Evolutionary conservation across 2,797 vertebrate genomes (phyloP), one percentile per base, ranked within the genome.

Genomic region (Neosalanx taihuensis): DNA sequence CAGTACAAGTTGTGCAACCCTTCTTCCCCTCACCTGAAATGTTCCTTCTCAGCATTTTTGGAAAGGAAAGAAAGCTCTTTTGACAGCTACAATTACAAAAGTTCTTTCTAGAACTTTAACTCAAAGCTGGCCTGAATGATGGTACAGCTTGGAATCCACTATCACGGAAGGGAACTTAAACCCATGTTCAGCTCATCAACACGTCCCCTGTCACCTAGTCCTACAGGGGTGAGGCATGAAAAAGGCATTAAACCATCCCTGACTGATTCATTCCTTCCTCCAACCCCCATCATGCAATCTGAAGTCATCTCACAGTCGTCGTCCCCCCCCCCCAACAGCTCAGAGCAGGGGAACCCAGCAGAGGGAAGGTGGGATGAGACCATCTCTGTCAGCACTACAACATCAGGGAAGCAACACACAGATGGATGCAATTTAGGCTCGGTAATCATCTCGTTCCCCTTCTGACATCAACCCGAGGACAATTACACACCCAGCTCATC

Each of bases 381-480:
- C 17, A 20, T 74, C 64, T 73, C 79, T 84, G 81, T 86, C 83
- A 80, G 79, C 83, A 66, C 78, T 17, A n/a, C 62, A 59, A n/a
- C 64, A 46, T 79, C 79, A 79, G 62, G 7, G 63, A 69, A 17
- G 17, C 69, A 41, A 62, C 29, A 4, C 59, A 67, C 85, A 88
- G 67, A 82, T 88, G 85, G 83, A 84, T 79, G 65, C 46, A 72
- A 84, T 88, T 86, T 84, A 70, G 73, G 74, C 18, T 2, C 37
- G 1, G 71, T 85, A 82, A 84, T 85, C 74, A 73, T 75, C 76
- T 82, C 63, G 81, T 84, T 64, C 69, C 72, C 60, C 68, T 76
- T 65, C 61, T 79, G 83, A 88, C 80, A 75, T 85, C 81, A 89
- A 75, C 64, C 64, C 70, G 57, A 37, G 66, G 49, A 15, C 64